phyloP scores from a whole-genome alignment of 2,797 vertebrate genomes.

The Ctenochaetus hawaiiensis region DNA sequence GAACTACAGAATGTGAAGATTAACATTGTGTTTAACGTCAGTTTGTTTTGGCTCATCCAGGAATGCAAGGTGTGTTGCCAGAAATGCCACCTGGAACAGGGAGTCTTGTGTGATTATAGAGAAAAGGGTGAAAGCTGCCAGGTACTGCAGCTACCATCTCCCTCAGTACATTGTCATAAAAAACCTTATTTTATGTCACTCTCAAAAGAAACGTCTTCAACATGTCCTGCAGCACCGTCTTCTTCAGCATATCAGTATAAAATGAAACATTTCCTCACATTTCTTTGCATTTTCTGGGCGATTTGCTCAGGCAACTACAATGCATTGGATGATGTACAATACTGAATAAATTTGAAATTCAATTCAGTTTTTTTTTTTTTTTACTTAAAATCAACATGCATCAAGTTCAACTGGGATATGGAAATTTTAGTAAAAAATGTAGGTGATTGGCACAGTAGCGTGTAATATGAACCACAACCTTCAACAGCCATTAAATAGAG shows the following conservation, averaged over 20 bases:
- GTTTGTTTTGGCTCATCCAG: constrained; percentile 59
- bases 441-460: not conserved
- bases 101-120: constrained; percentile 51
- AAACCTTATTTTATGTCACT: constrained; percentile 42
- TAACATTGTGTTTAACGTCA: constrained; percentile 52
- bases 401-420: not conserved
- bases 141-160: constrained; percentile 40
- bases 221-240: constrained; percentile 20
- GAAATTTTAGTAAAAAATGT: not conserved
- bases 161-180: constrained; percentile 37
- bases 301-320: not conserved
- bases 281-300: not conserved
- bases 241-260: not conserved
- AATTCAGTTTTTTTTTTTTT: too few species aligned
- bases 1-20: constrained; percentile 40
- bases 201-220: constrained; percentile 43
- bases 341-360: too few species aligned
- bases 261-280: constrained; percentile 5
- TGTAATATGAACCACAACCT: too few species aligned
- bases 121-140: constrained; percentile 53
- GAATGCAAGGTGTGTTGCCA: constrained; percentile 46
- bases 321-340: too few species aligned
- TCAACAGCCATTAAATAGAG: too few species aligned
- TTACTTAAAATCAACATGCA: not conserved
- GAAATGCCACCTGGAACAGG: constrained; percentile 63